Evolutionary conservation across 2,888 invertebrate genomes (phyloP), one percentile per base, ranked within the genome.

Genomic region (Microplitis deprimator): DNA sequence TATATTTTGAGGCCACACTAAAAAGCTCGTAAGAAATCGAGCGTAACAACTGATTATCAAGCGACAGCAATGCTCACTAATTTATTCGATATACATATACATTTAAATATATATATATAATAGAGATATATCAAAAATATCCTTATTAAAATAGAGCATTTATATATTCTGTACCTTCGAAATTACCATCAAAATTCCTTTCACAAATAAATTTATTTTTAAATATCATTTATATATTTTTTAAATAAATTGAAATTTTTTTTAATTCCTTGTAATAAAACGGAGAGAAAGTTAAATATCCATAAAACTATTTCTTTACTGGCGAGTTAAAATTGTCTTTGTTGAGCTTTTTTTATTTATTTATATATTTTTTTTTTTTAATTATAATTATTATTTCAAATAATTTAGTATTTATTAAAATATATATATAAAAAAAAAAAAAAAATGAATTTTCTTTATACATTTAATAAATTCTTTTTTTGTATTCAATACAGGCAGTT

Each of bases 41-140:
- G 72, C 72, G n/a, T 73, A 79, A 83, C 81, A 82, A 83, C 82
- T 84, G 82, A 82, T 83, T 83, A 84, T 83, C 81, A 83, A 84
- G 83, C 83, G 82, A 84, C 81, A 81, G 81, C 82, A 82, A 81
- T 81, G 79, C 80, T 82, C 78, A 75, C 77, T 73, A 73, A 68
- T 67, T 68, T 68, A 81, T 82, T 82, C 67, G 68, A 79, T 79
- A 78, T 75, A 78, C 71, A 78, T 77, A 76, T 77, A 78, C 29
- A 29, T 78, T 79, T 83, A 20, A 20, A 20, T 20, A 83, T 82
- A 83, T 84, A 83, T 85, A 84, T 84, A 85, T 87, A 88, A 50
- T 86, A 88, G 85, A 88, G 85, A 87, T 87, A 89, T 89, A 89
- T 89, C 89, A 89, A 89, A 89, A 89, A 89, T 89, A 89, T 89